Base-by-base conservation (phyloP, 2,888 invertebrate genomes). In the Pollenia griseotomentosa region DNA sequence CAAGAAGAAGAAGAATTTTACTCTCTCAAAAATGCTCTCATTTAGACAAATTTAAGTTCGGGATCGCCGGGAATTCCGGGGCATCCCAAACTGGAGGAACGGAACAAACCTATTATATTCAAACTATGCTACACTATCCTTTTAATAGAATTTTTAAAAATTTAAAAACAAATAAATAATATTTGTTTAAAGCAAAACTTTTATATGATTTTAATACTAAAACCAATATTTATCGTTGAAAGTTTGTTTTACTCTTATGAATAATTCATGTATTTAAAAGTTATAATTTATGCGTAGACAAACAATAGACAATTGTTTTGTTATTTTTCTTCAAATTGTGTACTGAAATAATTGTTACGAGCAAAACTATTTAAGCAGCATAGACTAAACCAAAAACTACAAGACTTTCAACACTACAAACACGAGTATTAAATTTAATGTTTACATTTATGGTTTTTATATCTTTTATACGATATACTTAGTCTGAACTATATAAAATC, bases 211-310 rank as follows among this genome's bases (percentile, higher is more conserved):
- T 33, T 33, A 33, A 33, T 46, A 14, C 19, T 46, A 19, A 65
- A 65, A 65, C 12, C 19, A 46, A 65, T 46, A 65, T 65, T 46
- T 65, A 46, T 44, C 6, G 14, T 11, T 14, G 3, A 33, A 33
- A 33, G 23, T 59, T 33, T 33, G 33, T 33, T 33, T 6, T 33
- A 33, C 6, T 59, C 8, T 59, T 46, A 44, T 19, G 19, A 65
- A 65, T 46, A 63, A 65, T 33, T 33, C 33, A 57, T 16, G 16
- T 44, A 65, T 44, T 19, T 6, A 44, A 16, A 63, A 42, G 42
- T 63, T 66, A 12, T 44, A 71, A 44, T 46, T 44, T 59, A 73
- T 57, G 57, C 57, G 23, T 44, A 73, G 57, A 73, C 73, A 73
- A 73, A 57, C 16, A 23, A 55, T 57, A 73, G 57, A 57, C 33